phyloP scores from a whole-genome alignment of 2,888 invertebrate genomes.

The Beris chalybata region DNA sequence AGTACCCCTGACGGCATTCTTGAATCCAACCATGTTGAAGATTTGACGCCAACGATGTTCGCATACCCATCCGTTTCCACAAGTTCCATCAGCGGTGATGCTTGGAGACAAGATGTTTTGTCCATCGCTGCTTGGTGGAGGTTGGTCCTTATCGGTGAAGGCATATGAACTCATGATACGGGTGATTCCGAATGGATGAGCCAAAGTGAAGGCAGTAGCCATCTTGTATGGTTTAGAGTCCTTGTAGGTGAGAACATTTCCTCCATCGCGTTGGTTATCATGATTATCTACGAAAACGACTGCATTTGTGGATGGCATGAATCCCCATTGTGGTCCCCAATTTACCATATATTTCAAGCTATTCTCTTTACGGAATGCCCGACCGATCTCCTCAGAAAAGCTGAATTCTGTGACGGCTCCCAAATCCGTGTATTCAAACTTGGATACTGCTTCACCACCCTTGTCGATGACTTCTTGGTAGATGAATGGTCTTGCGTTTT shows the following conservation, averaged over 20 bases:
- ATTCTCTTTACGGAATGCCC: conserved; percentile 62
- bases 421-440: conserved; percentile 59
- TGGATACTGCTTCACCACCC: conserved; percentile 56
- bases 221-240: conserved; percentile 68
- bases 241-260: conserved; percentile 69
- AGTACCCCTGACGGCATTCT: conserved; percentile 67
- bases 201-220: conserved; percentile 86
- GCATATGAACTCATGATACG: conserved; percentile 84
- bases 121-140: conserved; percentile 67
- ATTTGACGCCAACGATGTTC: conserved; percentile 86
- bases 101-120: conserved; percentile 67
- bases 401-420: conserved; percentile 79
- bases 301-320: conserved; percentile 64
- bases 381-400: conserved; percentile 56
- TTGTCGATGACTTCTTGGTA: conserved; percentile 78
- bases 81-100: conserved; percentile 66
- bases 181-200: conserved; percentile 78
- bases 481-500: conserved; percentile 67
- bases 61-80: conserved; percentile 77
- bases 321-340: conserved; percentile 69
- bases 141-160: conserved; percentile 65
- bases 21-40: conserved; percentile 76
- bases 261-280: conserved; percentile 82
- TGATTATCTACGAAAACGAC: conserved; percentile 88
- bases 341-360: conserved; percentile 65